Percentiles rank a stretch among this genome's conserved stretches.
Conservation (phyloP, 2,888 invertebrate species). For the Catocala sponsa region DNA sequence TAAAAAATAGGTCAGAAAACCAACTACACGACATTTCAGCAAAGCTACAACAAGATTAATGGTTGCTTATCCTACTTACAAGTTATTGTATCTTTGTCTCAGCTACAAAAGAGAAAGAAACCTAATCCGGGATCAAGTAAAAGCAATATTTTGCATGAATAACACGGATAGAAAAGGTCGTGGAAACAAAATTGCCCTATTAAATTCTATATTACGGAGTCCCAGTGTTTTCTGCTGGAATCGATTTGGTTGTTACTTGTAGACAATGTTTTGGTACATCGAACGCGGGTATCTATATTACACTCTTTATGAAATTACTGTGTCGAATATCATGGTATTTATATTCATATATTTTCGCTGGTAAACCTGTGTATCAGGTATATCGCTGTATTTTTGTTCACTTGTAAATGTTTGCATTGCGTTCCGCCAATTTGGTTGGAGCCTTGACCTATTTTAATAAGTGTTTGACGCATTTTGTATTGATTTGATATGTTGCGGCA, state of each 20-base stretch:
- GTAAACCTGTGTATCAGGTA: too few relatives aligned
- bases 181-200: conserved; percentile 26
- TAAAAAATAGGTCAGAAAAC: conserved; percentile 1
- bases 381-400: too few relatives aligned
- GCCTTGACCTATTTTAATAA: too few relatives aligned
- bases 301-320: too few relatives aligned
- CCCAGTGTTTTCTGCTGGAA: conserved; percentile 17
- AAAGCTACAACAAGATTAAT: conserved; percentile 42
- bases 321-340: too few relatives aligned
- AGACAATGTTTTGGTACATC: conserved; percentile 4
- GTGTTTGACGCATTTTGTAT: too few relatives aligned
- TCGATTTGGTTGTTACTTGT: conserved; percentile 18
- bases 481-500: too few relatives aligned
- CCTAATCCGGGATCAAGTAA: conserved; percentile 35
- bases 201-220: conserved; percentile 26
- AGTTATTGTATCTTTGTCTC: conserved; percentile 37
- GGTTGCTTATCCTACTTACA: conserved; percentile 30
- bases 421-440: too few relatives aligned
- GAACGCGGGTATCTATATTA: neutral
- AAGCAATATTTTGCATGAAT: conserved; percentile 47
- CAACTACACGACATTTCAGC: conserved; percentile 2
- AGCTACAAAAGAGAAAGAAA: conserved; percentile 36
- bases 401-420: too few relatives aligned
- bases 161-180: conserved; percentile 33
- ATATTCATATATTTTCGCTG: too few relatives aligned